Evolutionary conservation across 2,888 invertebrate genomes (phyloP), one percentile per base, ranked within the genome.

Genomic region (Ellobium chinense): DNA sequence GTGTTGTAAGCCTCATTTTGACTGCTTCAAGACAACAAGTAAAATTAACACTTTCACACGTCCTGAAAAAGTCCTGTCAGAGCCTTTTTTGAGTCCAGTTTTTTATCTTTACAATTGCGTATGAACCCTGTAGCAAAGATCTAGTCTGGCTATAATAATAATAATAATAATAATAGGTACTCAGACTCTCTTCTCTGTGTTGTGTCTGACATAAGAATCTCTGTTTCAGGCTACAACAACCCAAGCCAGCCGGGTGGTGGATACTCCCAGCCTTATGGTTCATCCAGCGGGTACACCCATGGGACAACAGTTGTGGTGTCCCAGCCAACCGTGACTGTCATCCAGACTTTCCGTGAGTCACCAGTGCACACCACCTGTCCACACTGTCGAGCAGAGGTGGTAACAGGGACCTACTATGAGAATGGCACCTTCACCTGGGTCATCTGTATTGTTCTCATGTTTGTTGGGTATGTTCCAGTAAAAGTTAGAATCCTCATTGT

Each of bases 381-480:
- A 4, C 88, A 89, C 77, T 92, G 92, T 80, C 87, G 85, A n/a
- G 90, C 91, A 18, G 88, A 91, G 60, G 84, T 92, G 7, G 83
- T 91, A 24, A 91, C 91, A 1, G 88, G 86, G 24, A 89, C 87
- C 7, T 69, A 84, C 37, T 91, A 87, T 80, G 91, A 91, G 85
- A 88, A 88, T 58, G 91, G 92, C 27, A 89, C 89, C 12, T 88
- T 91, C 73, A 86, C 91, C 27, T 92, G 91, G 90, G 83, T 92
- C 58, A 83, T 90, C 29, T 91, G 91, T 84, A 90, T n/a, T 56
- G 73, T 74, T 2, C 62, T 91, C 54, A 90, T 88, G 82, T 77
- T 90, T 27, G 85, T 92, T 80, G 91, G 91, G 91, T 92, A 85
- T 77, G n/a, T n/a, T n/a, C n/a, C n/a, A n/a, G n/a, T n/a, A n/a